Evolutionary conservation across 53 echinoderm and acorn worm genomes (phyloP).

Genomic region (Holothuria scabra): DNA sequence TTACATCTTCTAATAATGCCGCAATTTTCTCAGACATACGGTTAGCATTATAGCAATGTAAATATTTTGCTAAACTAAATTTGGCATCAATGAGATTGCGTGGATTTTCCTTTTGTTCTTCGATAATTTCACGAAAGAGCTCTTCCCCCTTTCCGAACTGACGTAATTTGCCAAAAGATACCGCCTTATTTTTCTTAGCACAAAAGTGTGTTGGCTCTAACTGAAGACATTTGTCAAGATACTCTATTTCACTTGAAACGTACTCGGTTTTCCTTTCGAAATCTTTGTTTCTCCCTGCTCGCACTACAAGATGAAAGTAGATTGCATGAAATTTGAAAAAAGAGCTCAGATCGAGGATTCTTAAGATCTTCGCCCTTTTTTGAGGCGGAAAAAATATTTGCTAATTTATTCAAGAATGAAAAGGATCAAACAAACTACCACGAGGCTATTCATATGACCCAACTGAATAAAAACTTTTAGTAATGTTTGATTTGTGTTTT

Average conservation of each 20-base stretch:
- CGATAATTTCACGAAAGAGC: neutral
- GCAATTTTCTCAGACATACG: too few relatives aligned
- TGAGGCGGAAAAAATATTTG: too few relatives aligned
- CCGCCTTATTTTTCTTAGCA: neutral
- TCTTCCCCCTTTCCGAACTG: neutral
- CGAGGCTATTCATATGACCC: too few relatives aligned
- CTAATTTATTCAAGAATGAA: too few relatives aligned
- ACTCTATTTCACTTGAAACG: neutral
- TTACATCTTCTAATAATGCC: too few relatives aligned
- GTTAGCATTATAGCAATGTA: too few relatives aligned
- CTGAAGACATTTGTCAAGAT: constrained; percentile 26
- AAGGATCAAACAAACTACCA: too few relatives aligned
- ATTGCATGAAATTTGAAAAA: neutral
- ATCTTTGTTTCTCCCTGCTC: neutral
- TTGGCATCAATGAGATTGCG: neutral
- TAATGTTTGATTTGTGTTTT: too few relatives aligned
- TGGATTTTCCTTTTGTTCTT: neutral
- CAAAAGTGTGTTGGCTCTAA: neutral
- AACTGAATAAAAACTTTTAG: too few relatives aligned
- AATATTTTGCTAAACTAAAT: too few relatives aligned
- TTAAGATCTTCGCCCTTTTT: neutral
- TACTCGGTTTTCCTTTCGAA: neutral
- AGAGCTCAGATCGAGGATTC: constrained; percentile 6
- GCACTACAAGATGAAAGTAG: neutral
- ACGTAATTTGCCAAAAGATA: neutral